These are phyloP conservation scores for Galaxea fascicularis DNA, from an alignment of 92 coral and sea anemone species.

Conservation along the genomic window DNA sequence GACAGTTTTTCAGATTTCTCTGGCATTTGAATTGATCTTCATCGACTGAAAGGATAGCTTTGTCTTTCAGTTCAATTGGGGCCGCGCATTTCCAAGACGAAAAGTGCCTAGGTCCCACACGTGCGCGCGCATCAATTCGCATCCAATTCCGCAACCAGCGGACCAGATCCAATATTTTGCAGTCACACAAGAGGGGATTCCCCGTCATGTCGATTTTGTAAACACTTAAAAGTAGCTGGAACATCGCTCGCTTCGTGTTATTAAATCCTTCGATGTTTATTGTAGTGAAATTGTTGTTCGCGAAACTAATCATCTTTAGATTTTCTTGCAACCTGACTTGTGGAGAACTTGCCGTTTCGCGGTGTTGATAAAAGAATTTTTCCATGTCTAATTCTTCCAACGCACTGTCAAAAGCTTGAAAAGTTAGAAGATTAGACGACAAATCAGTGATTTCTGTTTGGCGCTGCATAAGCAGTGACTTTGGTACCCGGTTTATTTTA, in stretches of 20 bases:
- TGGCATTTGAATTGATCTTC: constrained; percentile 57
- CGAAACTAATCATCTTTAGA: constrained; percentile 42
- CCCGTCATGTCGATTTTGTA: constrained; percentile 65
- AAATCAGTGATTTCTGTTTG: constrained; percentile 35
- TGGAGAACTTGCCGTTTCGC: constrained; percentile 40
- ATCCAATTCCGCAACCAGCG: constrained; percentile 39
- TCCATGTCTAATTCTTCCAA: constrained; percentile 45
- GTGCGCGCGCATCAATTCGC: constrained; percentile 4
- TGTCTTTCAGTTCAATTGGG: constrained; percentile 55
- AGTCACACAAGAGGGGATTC: constrained; percentile 76
- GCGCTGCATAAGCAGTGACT: constrained; percentile 46
- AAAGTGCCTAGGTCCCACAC: constrained; percentile 41
- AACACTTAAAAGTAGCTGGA: constrained; percentile 51
- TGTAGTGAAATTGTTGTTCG: constrained; percentile 55
- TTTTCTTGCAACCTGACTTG: constrained; percentile 31
- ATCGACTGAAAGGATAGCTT: constrained; percentile 33
- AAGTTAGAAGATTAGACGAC: constrained; percentile 58
- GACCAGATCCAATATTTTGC: constrained; percentile 35
- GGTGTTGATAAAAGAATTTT: constrained; percentile 40
- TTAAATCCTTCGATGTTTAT: constrained; percentile 45
- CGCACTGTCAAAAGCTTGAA: constrained; percentile 22
- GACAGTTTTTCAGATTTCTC: constrained; percentile 63
- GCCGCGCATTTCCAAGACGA: constrained; percentile 75
- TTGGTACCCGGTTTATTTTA: constrained; percentile 52
- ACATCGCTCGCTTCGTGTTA: constrained; percentile 27